Conservation (phyloP, 2,113 vertebrate species). For the Cygnus atratus region DNA sequence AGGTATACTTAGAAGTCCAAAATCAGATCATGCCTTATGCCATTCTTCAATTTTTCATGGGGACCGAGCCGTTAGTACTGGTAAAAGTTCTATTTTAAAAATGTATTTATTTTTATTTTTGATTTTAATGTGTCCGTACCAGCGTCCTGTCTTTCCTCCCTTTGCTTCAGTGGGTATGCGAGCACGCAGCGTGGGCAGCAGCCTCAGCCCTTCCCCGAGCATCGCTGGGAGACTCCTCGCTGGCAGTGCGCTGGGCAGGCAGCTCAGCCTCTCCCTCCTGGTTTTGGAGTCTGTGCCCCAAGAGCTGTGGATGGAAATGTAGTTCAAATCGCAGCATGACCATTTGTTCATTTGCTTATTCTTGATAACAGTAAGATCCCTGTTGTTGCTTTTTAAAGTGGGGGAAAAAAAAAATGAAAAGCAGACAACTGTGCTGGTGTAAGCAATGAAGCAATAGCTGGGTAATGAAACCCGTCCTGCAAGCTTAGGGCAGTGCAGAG, state of each 20-base stretch:
- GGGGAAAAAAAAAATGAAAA: no score
- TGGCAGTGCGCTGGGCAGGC: accelerated
- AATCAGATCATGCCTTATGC: not conserved
- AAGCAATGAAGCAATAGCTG: not conserved
- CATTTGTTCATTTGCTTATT: not conserved
- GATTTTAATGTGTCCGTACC: not conserved
- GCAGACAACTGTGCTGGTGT: not conserved
- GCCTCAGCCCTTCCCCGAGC: not conserved
- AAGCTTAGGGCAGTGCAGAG: not conserved
- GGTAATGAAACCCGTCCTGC: no score
- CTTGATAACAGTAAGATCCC: not conserved
- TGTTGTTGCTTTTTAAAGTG: not conserved
- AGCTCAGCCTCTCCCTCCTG: accelerated
- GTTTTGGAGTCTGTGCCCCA: not conserved
- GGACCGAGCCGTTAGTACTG: no score
- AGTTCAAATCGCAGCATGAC: accelerated
- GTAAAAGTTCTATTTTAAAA: no score
- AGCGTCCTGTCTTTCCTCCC: not conserved
- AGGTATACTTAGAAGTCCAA: not conserved
- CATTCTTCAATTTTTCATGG: not conserved
- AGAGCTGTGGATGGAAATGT: not conserved
- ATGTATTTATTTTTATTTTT: not conserved
- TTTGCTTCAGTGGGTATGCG: accelerated
- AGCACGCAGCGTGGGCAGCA: not conserved
- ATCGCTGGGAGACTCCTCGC: not conserved